phyloP scores from a whole-genome alignment of 2,113 vertebrate species.

The Corythaeola cristata region DNA sequence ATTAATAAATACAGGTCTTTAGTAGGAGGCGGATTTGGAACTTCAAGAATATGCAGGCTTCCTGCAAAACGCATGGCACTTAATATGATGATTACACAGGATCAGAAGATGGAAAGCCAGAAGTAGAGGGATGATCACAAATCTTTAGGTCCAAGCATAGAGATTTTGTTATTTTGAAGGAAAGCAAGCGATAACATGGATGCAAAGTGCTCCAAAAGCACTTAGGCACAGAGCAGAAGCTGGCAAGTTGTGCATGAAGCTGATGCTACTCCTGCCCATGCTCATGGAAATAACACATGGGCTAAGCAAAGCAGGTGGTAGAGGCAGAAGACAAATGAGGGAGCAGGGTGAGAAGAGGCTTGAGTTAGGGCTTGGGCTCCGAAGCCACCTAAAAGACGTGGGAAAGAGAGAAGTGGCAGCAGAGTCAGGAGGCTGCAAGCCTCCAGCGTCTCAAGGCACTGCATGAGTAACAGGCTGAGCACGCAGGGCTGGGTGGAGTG shows the following conservation, averaged over 20 bases:
- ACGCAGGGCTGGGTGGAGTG: not conserved
- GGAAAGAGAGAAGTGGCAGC: not conserved
- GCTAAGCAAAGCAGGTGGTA: not conserved
- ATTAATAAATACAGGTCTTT: not conserved
- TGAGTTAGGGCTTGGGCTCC: not conserved
- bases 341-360: not conserved
- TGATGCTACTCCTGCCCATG: not conserved
- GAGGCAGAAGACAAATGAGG: not conserved
- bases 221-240: not conserved
- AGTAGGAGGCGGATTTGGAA: not conserved
- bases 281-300: not conserved
- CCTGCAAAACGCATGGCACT: not conserved
- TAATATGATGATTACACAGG: not conserved
- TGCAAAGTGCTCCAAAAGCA: not conserved
- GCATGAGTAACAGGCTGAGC: constrained; percentile 30
- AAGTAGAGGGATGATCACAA: not conserved
- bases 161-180: not conserved
- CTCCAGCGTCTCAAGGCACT: not conserved
- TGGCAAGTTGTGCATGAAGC: not conserved
- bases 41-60: not conserved
- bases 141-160: not conserved
- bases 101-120: not conserved
- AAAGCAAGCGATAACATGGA: not conserved
- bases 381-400: not conserved
- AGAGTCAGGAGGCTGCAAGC: not conserved